Evolutionary conservation across 2,888 invertebrate species (phyloP).

Genomic region (Drosophila antonietae): DNA sequence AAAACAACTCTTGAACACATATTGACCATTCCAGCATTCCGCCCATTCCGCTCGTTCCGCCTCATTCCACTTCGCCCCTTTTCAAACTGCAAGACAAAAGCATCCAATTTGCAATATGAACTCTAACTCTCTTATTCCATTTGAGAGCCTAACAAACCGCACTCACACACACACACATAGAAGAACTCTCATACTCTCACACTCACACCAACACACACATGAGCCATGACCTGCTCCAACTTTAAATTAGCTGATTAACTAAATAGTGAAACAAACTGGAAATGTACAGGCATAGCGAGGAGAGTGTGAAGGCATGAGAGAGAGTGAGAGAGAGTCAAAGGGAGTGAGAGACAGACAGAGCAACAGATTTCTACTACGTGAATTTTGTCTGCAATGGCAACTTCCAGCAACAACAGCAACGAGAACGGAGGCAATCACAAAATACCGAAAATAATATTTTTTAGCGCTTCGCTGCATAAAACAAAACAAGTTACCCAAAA

Average conservation of each 20-base stretch:
- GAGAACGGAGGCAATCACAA: conserved; percentile 72
- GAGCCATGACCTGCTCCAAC: conserved; percentile 40
- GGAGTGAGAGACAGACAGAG: conserved; percentile 23
- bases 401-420: conserved; percentile 8
- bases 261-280: conserved; percentile 72
- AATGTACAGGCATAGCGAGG: conserved; percentile 7
- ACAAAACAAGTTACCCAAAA: conserved; percentile 58
- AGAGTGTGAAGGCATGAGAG: neutral
- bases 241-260: conserved; percentile 79
- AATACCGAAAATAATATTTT: conserved; percentile 77
- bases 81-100: conserved; percentile 27
- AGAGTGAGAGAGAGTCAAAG: neutral
- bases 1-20: conserved; percentile 15
- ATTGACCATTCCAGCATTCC: neutral
- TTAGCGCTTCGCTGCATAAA: conserved; percentile 72
- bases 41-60: neutral
- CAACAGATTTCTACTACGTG: conserved; percentile 56
- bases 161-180: neutral
- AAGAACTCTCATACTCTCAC: conserved; percentile 5
- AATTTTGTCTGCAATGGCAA: conserved; percentile 56
- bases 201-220: conserved; percentile 7
- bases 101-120: conserved; percentile 37
- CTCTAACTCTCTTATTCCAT: conserved; percentile 14
- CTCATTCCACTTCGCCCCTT: neutral
- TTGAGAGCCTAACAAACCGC: conserved; percentile 23